Percentiles rank a stretch among this genome's conserved stretches.
These are phyloP conservation scores for Polylopha cassiicola DNA, from an alignment of 2,888 invertebrate genomes.

Conservation along the genomic window DNA sequence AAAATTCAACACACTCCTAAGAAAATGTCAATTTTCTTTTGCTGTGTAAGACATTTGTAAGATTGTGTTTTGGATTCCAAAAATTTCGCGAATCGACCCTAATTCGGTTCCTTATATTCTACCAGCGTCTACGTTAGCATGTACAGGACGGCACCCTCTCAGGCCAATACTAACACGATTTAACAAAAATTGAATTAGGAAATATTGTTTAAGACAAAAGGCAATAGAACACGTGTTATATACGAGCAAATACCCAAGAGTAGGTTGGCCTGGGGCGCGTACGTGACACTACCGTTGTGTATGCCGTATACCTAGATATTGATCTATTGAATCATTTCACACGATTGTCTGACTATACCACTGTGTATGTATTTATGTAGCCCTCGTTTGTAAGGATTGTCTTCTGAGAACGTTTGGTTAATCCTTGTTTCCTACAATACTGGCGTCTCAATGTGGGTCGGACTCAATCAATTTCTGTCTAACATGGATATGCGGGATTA, in stretches of 20 bases:
- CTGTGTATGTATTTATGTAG: slow-evolving; percentile 29
- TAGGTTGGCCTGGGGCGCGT: slow-evolving; percentile 27
- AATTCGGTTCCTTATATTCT: slow-evolving; percentile 16
- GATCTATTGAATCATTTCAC: slow-evolving; percentile 50
- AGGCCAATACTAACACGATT: slow-evolving; percentile 20
- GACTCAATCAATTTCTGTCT: too few species aligned
- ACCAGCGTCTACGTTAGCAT: slow-evolving; percentile 9
- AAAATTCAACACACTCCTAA: too few species aligned
- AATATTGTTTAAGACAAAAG: slow-evolving; percentile 35
- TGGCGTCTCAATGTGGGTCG: too few species aligned
- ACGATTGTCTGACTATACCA: slow-evolving; percentile 41
- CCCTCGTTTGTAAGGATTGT: slow-evolving; percentile 24
- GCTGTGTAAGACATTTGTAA: too few species aligned
- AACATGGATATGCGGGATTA: too few species aligned
- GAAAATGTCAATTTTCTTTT: too few species aligned
- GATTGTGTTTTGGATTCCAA: too few species aligned
- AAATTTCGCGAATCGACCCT: too few species aligned
- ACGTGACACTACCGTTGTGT: slow-evolving; percentile 45
- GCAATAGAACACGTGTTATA: slow-evolving; percentile 36
- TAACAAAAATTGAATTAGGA: slow-evolving; percentile 28
- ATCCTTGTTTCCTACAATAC: slow-evolving; percentile 18
- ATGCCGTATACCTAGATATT: slow-evolving; percentile 33
- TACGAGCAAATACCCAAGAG: slow-evolving; percentile 31
- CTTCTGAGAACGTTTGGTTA: slow-evolving; percentile 15
- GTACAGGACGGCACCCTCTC: slow-evolving; percentile 7